Evolutionary conservation across 2,888 invertebrate genomes (phyloP).

Genomic region (Balanococcus diminutus): DNA sequence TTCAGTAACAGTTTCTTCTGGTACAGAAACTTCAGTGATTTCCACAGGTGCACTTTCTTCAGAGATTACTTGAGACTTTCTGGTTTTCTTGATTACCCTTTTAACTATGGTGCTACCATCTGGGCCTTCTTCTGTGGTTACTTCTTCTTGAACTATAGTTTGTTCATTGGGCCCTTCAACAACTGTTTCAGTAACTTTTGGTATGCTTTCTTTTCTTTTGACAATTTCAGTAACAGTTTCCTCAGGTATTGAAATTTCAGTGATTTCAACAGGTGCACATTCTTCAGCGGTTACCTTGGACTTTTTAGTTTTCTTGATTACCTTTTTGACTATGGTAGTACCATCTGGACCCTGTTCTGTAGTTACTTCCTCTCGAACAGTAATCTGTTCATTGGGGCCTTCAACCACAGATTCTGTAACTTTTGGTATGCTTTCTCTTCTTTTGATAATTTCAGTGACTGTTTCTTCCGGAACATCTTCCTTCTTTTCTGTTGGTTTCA

Average conservation of each 20-base stretch:
- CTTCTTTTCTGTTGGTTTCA: slow-evolving; percentile 60
- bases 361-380: slow-evolving; percentile 48
- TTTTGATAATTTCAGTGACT: not conserved
- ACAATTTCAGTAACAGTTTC: not conserved
- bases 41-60: slow-evolving; percentile 59
- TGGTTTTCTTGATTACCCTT: not conserved
- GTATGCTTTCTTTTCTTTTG: not conserved
- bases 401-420: not conserved
- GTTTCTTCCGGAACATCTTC: slow-evolving; percentile 51
- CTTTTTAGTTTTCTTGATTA: slow-evolving; percentile 57
- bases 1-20: not conserved
- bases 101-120: slow-evolving; percentile 62
- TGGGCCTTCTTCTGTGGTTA: slow-evolving; percentile 58
- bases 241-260: not conserved
- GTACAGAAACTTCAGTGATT: too few relatives aligned
- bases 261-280: not conserved
- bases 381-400: not conserved
- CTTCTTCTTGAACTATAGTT: not conserved
- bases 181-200: not conserved
- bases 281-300: not conserved
- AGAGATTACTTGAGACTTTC: not conserved
- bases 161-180: not conserved
- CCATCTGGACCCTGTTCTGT: slow-evolving; percentile 59
- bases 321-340: slow-evolving; percentile 63
- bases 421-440: not conserved